These are phyloP conservation scores for Eulemur albifrons DNA, from an alignment of 2,797 vertebrate genomes.

Conservation along the genomic window DNA sequence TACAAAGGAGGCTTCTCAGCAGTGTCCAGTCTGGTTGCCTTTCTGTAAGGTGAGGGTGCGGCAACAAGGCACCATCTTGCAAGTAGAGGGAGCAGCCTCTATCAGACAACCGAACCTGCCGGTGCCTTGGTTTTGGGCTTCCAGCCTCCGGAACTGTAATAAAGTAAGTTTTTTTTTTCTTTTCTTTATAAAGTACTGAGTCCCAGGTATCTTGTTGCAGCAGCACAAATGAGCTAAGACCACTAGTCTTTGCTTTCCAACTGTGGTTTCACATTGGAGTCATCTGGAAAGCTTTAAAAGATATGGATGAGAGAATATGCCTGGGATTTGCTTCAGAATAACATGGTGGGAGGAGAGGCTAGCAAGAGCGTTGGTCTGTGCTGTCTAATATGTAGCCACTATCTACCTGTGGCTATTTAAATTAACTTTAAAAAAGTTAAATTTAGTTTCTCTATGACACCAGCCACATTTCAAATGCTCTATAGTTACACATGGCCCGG, in stretches of 20 bases:
- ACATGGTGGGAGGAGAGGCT: background rate
- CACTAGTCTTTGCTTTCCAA: background rate
- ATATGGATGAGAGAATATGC: background rate
- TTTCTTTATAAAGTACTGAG: background rate
- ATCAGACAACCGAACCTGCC: background rate
- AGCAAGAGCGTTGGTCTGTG: background rate
- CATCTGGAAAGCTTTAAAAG: conserved; percentile 2
- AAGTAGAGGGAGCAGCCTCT: background rate
- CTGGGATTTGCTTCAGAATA: background rate
- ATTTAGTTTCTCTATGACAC: background rate
- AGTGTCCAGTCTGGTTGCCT: background rate
- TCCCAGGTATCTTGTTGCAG: background rate
- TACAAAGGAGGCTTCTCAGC: background rate
- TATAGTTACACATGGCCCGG: background rate
- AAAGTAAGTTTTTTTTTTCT: background rate
- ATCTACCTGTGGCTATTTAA: background rate
- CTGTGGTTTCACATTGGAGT: background rate
- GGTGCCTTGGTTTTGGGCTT: background rate
- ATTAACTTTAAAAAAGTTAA: background rate
- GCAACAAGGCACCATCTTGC: too few species aligned
- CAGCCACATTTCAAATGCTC: background rate
- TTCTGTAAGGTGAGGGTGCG: background rate
- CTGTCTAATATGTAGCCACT: background rate
- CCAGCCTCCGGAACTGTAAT: background rate
- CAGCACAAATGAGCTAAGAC: background rate